Evolutionary conservation across 2,888 invertebrate species (phyloP), one percentile per base, ranked within the genome.

Genomic region (Phytoseiulus persimilis): DNA sequence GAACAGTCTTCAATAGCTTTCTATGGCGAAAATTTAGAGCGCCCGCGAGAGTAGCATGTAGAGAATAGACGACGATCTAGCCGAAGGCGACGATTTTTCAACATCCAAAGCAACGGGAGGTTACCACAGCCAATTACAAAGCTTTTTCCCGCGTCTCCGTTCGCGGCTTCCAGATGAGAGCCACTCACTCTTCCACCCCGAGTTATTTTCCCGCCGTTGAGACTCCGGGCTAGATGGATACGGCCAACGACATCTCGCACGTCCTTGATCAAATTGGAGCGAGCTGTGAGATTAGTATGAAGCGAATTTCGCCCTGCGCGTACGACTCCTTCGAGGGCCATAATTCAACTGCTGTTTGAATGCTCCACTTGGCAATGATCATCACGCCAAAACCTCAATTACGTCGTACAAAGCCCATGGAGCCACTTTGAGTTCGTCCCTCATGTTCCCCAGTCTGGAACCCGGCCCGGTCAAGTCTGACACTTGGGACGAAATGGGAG

Each of bases 1-100:
- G 65, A 65, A 65, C 65, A 65, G 65, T 65, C 65, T 65, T 65
- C 65, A 65, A 65, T 65, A 65, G 65, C 65, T 65, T 65, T 65
- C 65, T 65, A 65, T 65, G 65, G 65, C 65, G 65, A 65, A 65
- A 65, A 65, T 65, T 65, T 65, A 65, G 65, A 65, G 65, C 65
- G 65, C 65, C 65, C 65, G 18, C 65, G 65, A 65, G 65, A 65
- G 65, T 65, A 65, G 65, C 65, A 65, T 65, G 65, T 65, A 65
- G 65, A 65, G 65, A 65, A 65, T 65, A 65, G 65, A 65, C 65
- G 65, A 65, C 18, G 65, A 65, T 65, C 65, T 65, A 65, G 65
- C 65, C 65, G 65, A 23, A 65, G 65, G 65, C 65, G 65, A 65
- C 65, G 65, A 65, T 65, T 65, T 65, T 65, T 65, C 65, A 65